Conservation (phyloP, 2,113 vertebrate species). For the Hucho hucho region DNA sequence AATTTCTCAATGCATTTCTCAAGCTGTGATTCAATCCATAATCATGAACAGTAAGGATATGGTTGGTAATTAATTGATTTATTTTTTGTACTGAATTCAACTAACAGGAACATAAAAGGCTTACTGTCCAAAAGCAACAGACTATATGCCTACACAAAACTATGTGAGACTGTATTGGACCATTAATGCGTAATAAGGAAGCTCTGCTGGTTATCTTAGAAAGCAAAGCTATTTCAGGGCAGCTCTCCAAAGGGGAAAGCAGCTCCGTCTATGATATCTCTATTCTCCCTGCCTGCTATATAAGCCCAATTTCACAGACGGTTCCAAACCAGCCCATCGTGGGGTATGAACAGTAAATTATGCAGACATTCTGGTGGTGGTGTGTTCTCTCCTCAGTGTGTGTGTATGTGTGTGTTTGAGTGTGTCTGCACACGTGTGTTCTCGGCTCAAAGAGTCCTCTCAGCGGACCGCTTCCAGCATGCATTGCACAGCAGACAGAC, state of each 20-base stretch:
- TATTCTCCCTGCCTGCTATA: not conserved
- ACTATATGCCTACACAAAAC: conserved; percentile 27
- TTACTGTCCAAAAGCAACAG: conserved; percentile 42
- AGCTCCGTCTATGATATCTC: conserved; percentile 7
- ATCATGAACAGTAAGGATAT: too few species aligned
- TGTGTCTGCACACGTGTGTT: not conserved
- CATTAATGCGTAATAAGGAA: conserved; percentile 30
- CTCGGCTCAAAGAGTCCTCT: not conserved
- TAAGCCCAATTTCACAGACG: conserved; percentile 22
- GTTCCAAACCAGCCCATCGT: not conserved
- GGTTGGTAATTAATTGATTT: not conserved
- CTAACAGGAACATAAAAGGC: conserved; percentile 55
- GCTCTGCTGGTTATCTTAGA: conserved; percentile 39
- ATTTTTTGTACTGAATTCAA: conserved; percentile 18
- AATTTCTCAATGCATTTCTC: too few species aligned
- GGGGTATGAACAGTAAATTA: too few species aligned
- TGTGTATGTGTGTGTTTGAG: not conserved
- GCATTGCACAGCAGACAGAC: not conserved
- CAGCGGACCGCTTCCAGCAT: not conserved
- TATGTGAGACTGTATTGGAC: conserved; percentile 40
- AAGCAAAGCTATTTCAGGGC: conserved; percentile 34
- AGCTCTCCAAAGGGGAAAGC: conserved; percentile 1
- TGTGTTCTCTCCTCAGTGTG: not conserved
- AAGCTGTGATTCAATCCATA: too few species aligned
- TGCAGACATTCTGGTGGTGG: too few species aligned